Conservation (phyloP, 2,888 invertebrate species). For the Nymphalis urticae region DNA sequence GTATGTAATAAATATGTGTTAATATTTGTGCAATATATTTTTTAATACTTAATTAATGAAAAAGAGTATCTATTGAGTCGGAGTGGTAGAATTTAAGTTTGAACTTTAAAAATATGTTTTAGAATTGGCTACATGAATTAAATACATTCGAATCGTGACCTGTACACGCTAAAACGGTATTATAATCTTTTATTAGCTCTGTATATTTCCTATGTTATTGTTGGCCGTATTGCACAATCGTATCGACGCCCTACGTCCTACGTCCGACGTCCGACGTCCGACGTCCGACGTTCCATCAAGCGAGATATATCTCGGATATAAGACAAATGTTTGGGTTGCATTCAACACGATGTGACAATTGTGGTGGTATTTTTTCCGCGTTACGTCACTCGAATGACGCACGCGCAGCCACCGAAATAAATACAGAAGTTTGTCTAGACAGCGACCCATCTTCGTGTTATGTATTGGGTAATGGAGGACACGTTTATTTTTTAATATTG, state of each 20-base stretch:
- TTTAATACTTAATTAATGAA: no score
- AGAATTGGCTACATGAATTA: background rate
- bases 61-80: no score
- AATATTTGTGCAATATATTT: no score
- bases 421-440: conserved; percentile 56
- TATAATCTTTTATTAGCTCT: background rate
- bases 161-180: background rate
- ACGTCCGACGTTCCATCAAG: conserved; percentile 12
- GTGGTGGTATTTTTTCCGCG: conserved; percentile 54
- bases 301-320: conserved; percentile 18
- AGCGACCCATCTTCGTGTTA: conserved; percentile 22
- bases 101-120: no score
- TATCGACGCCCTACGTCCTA: conserved; percentile 6
- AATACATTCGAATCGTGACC: no score
- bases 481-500: conserved; percentile 6
- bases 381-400: conserved; percentile 67
- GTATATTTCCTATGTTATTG: conserved; percentile 33
- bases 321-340: conserved; percentile 32
- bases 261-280: background rate
- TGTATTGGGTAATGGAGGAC: conserved; percentile 36
- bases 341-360: conserved; percentile 41
- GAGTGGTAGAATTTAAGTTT: no score
- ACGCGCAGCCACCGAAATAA: conserved; percentile 62
- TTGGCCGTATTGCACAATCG: conserved; percentile 24
- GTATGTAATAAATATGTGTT: no score